Percentiles rank a stretch among this genome's conserved stretches.
Evolutionary conservation across 2,888 invertebrate species (phyloP).

Genomic region (Blera fallax): DNA sequence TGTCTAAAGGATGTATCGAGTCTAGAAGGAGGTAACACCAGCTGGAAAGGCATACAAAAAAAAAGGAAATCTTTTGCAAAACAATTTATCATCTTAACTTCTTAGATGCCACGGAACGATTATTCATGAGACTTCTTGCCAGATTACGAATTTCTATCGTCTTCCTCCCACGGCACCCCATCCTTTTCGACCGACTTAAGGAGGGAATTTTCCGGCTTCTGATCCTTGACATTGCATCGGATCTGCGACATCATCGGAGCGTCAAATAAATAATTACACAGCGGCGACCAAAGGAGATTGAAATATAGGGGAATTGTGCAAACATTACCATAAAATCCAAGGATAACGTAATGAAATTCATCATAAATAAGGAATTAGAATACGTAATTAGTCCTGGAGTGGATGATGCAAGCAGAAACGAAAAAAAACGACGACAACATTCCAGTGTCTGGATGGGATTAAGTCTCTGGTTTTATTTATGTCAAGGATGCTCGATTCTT

Average conservation of each 20-base stretch:
- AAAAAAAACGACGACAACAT: neutral
- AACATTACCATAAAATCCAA: slow-evolving; percentile 64
- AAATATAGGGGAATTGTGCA: slow-evolving; percentile 40
- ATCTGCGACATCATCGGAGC: slow-evolving; percentile 53
- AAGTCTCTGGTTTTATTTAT: slow-evolving; percentile 2
- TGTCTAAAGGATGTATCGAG: neutral
- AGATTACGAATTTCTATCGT: slow-evolving; percentile 55
- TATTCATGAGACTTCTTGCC: slow-evolving; percentile 68
- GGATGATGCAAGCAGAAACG: neutral
- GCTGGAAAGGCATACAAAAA: neutral
- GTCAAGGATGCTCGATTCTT: neutral
- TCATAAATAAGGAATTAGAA: slow-evolving; percentile 68
- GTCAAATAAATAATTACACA: slow-evolving; percentile 67
- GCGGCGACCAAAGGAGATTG: slow-evolving; percentile 12
- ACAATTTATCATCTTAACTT: slow-evolving; percentile 69
- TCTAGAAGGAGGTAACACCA: slow-evolving; percentile 5
- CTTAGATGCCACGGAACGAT: slow-evolving; percentile 62
- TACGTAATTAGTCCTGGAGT: slow-evolving; percentile 47
- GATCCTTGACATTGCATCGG: slow-evolving; percentile 66
- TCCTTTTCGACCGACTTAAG: slow-evolving; percentile 23
- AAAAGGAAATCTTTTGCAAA: slow-evolving; percentile 16
- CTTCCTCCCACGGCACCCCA: neutral
- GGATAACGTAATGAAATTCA: slow-evolving; percentile 69
- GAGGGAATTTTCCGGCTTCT: slow-evolving; percentile 46
- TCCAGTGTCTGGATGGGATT: slow-evolving; percentile 12